Base-by-base conservation (phyloP, 1,140 invertebrate genomes). In the Macrobrachium rosenbergii region DNA sequence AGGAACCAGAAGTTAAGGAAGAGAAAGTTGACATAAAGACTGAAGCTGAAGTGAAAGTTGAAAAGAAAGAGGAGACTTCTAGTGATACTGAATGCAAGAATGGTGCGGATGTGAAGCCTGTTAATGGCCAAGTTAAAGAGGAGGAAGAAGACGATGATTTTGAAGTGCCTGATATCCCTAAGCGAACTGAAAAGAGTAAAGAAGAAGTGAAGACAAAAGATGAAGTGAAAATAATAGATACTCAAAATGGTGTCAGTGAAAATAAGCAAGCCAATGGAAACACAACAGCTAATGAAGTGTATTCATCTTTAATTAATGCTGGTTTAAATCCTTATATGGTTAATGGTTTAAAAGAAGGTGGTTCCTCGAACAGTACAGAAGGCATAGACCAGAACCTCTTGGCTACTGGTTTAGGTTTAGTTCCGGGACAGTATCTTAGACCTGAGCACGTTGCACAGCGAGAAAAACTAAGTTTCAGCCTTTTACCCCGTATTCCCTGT, bases 401-500 rank as follows among this genome's bases (percentile, higher is more conserved):
- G 28, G 89, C 89, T 21, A 83, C 87, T n/a, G 90, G 90, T 21
- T 81, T 90, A 7, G 90, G 90, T 43, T 72, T 89, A 23, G 88
- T 90, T 64, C 90, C 90, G 8, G 88, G 88, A 17, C 90, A 89
- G 87, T 90, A 89, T 58, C 64, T 91, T 17, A 58, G 87, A 23
- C 84, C 88, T 14, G 90, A 90, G 64, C 87, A 90, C 23, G 86
- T 89, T 16, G 76, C 82, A 16, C 83, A 88, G 75, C 63, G 76
- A 21, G 88, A 92, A 78, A 92, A 92, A 83, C 93, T 94, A 43
- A 95, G 94, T 94, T 95, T 95, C 90, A 94, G 93, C 90, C 93
- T 95, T 80, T 91, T 95, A 73, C 93, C 94, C 21, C 92, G 93
- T 89, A 93, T 94, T 83, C 93, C 94, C 12, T 95, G 95, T 92